Conservation (phyloP, 2,888 invertebrate genomes). For the Yponomeuta plumbellus region DNA sequence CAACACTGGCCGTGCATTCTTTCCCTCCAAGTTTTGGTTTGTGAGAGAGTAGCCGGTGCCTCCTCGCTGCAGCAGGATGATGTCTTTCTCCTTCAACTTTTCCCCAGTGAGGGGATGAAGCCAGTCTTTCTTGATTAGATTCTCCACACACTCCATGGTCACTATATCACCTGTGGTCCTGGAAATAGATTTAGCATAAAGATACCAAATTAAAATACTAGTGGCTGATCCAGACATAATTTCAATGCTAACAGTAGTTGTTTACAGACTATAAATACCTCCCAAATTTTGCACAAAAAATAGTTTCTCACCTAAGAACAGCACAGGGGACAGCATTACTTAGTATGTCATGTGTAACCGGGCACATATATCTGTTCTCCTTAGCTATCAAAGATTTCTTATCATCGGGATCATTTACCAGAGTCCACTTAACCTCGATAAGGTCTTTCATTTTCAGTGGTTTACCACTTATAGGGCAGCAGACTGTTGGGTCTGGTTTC, state of each 20-base stretch:
- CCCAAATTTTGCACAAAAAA: no score
- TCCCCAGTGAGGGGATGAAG: slow-evolving; percentile 93
- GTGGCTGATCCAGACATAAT: no score
- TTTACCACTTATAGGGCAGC: slow-evolving; percentile 75
- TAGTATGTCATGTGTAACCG: slow-evolving; percentile 96
- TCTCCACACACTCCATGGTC: slow-evolving; percentile 97
- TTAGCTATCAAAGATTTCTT: slow-evolving; percentile 91
- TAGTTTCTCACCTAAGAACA: slow-evolving; percentile 78
- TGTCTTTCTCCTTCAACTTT: slow-evolving; percentile 91
- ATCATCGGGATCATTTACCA: slow-evolving; percentile 90
- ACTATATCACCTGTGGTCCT: slow-evolving; percentile 92
- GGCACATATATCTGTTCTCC: slow-evolving; percentile 97
- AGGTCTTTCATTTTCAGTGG: slow-evolving; percentile 94
- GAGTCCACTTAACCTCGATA: slow-evolving; percentile 93
- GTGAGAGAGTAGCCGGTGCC: slow-evolving; percentile 96
- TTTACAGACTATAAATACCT: no score
- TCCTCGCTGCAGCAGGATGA: slow-evolving; percentile 94
- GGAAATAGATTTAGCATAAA: slow-evolving; percentile 24
- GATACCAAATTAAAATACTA: no score
- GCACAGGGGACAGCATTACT: slow-evolving; percentile 97
- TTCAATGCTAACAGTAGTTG: no score
- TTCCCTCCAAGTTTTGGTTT: slow-evolving; percentile 89
- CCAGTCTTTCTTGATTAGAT: slow-evolving; percentile 97
- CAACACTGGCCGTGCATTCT: slow-evolving; percentile 87
- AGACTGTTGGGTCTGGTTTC: slow-evolving; percentile 62